phyloP scores from a whole-genome alignment of 64 coral and sea anemone genomes.

The Anthopleura sola region DNA sequence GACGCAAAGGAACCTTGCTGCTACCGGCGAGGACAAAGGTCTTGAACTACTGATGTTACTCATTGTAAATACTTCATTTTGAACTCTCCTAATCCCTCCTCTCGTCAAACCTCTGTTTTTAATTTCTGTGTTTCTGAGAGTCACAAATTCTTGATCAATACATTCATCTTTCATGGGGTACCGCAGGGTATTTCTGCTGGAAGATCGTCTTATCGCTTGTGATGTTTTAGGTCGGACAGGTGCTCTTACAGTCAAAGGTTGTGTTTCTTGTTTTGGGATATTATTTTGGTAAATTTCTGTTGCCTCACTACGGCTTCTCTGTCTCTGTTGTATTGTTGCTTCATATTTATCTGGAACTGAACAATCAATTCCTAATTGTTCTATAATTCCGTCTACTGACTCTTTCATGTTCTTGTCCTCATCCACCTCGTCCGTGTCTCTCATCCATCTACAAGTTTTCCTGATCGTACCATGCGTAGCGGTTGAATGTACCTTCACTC shows the following conservation, averaged over 20 bases:
- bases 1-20: constrained; percentile 1
- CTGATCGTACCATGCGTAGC: background rate
- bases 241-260: background rate
- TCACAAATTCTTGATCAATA: background rate
- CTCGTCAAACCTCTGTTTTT: background rate
- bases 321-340: background rate
- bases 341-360: background rate
- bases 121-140: background rate
- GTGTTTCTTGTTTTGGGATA: background rate
- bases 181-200: background rate
- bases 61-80: background rate
- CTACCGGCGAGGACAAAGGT: constrained; percentile 3
- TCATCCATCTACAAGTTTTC: background rate
- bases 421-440: background rate
- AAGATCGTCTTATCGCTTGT: background rate
- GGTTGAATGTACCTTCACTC: background rate
- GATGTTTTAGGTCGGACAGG: background rate
- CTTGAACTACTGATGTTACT: background rate
- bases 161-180: background rate
- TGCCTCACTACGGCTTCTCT: background rate
- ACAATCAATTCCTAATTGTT: background rate
- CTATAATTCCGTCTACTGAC: background rate
- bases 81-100: background rate
- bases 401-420: background rate
- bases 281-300: background rate